These are phyloP conservation scores for Microtus ochrogaster DNA, from an alignment of 2,113 vertebrate species.

Conservation along the genomic window DNA sequence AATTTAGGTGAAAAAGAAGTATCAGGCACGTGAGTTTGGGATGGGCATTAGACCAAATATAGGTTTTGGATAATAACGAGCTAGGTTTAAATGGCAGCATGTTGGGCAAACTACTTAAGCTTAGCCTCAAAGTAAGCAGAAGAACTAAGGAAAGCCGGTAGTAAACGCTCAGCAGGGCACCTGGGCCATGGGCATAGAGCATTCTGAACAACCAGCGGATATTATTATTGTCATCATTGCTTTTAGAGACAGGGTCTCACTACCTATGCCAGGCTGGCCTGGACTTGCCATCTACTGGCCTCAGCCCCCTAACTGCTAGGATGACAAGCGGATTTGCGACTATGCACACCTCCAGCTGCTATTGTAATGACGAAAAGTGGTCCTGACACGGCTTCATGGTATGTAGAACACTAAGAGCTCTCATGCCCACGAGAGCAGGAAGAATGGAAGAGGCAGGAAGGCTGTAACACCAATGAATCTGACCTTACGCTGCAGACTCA, in stretches of 20 bases:
- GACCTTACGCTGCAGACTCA: background rate
- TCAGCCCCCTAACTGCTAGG: background rate
- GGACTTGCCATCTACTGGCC: background rate
- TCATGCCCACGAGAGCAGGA: background rate
- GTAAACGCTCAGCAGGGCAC: background rate
- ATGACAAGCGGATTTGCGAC: background rate
- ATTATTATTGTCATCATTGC: background rate
- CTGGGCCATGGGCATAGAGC: background rate
- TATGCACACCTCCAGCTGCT: background rate
- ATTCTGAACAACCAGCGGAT: rapidly evolving
- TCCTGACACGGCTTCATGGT: too few relatives aligned
- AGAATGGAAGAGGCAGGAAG: background rate
- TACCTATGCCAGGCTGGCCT: background rate
- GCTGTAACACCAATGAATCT: background rate
- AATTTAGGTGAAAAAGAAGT: background rate
- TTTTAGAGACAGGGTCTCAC: background rate
- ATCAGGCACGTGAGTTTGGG: background rate
- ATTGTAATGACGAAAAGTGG: background rate
- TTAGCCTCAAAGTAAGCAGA: background rate
- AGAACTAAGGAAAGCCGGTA: background rate
- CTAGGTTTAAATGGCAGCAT: background rate
- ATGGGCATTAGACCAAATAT: background rate
- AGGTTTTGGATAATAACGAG: background rate
- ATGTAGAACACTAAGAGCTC: background rate
- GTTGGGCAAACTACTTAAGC: background rate